Base-by-base conservation (phyloP, 2,888 invertebrate genomes). In the Fissipunctia ypsillon region DNA sequence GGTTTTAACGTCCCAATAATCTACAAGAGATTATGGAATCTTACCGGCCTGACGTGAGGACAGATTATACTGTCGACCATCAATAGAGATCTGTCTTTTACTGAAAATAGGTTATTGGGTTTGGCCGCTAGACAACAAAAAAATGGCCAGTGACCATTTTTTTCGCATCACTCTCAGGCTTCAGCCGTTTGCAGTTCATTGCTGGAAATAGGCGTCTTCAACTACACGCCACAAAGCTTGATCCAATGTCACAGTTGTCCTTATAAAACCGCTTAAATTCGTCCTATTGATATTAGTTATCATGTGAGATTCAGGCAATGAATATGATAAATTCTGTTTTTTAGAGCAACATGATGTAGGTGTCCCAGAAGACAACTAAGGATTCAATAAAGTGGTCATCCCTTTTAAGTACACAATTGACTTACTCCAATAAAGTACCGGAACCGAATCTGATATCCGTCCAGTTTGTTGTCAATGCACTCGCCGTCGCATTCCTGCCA, bases 401-500 rank as follows among this genome's bases (percentile, higher is more conserved):
- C 31, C 2, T n/a, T n/a, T n/a, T 43, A 59, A 7, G n/a, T 16
- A 28, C 25, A 16, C 22, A 45, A n/a, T 48, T 38, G 61, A 83
- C 81, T 77, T 31, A 95, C 92, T 50, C 65, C 81, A 3, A 93
- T 77, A 67, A 93, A 92, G 74, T 93, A 89, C 5, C 95, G 92
- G 64, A 91, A 90, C 9, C 94, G 85, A 6, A 90, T 90, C 73
- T 91, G 90, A 45, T 90, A 91, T 0, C 95, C 96, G 0, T 75
- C 71, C 0, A 93, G 57, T 10, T 81, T 87, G 6, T 90, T 90
- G 19, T 92, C 90, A 7, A 86, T 79, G 45, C 96, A 96, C 0
- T 89, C 89, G 0, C 95, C 94, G 28, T 92, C 91, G 76, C 95
- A 95, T 0, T 91, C 88, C 67, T 89, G 78, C 95, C 95, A 95